Base-by-base conservation (phyloP, 2,113 vertebrate species). In the Noturus placidus region DNA sequence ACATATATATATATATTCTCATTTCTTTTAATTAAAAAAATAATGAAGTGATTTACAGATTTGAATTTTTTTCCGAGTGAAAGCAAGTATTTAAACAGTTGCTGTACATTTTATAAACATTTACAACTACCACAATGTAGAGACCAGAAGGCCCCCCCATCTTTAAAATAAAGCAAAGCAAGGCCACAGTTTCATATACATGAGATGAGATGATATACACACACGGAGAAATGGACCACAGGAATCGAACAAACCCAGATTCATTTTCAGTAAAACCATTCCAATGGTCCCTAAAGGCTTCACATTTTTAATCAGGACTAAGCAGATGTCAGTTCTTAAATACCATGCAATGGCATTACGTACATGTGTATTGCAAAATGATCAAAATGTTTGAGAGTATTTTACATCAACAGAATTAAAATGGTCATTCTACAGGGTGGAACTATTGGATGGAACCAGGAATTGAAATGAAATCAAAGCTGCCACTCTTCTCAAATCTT, bases 21-120 rank as follows among this genome's bases (percentile, higher is more conserved):
- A 42, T 74, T 38, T 72, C 38, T 92, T 89, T 95, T 97, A 95
- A 92, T 97, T 99, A 99, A 97, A 99, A 99, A 99, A 99, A 99
- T 99, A 99, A 99, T 98, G 95, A 94, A 97, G 96, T 90, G 74
- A 98, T 99, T 98, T 99, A 99, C 97, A 99, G 95, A 95, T 96
- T 95, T 95, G 42, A 46, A 7, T 96, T 96, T 89, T 88, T 94
- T 96, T 91, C 87, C 90, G 92, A 96, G 94, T 96, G 95, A 96
- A 96, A 96, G 94, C 93, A 96, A 94, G 93, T 96, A 93, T 97
- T 97, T 98, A 97, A 97, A 99, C 97, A 99, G 96, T 96, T 96
- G 96, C 96, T 99, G 98, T 99, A 99, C 98, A 99, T 93, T 98
- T 97, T 98, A 97, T 96, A 97, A 98, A 99, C 97, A 98, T 98